Evolutionary conservation across 2,113 vertebrate species (phyloP).

Genomic region (Nibea coibor): DNA sequence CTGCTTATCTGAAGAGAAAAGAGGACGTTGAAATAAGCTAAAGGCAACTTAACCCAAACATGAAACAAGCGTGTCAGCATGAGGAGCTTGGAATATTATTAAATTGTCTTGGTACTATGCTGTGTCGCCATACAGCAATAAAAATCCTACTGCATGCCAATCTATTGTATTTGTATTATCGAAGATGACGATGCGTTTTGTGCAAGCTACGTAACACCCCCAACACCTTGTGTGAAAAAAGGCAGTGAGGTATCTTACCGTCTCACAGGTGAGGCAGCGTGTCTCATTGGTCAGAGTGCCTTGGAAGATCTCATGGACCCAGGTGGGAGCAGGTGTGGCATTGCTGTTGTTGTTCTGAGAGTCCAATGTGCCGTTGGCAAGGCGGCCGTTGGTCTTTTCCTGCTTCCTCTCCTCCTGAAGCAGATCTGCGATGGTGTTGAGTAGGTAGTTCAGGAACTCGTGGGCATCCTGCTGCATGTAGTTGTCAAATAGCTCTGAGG

Average conservation of each 20-base stretch:
- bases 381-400: conserved; percentile 95
- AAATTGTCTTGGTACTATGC: background rate
- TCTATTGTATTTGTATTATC: background rate
- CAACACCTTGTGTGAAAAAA: background rate
- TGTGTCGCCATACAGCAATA: background rate
- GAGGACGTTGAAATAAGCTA: background rate
- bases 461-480: conserved; percentile 99
- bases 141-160: background rate
- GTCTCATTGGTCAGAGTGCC: conserved; percentile 99
- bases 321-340: conserved; percentile 89
- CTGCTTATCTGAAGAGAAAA: conserved; percentile 91
- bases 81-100: background rate
- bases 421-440: conserved; percentile 98
- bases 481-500: conserved; percentile 97
- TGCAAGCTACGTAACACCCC: background rate
- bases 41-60: background rate
- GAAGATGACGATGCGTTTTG: no score
- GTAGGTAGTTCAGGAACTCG: conserved; percentile 97
- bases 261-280: conserved; percentile 98
- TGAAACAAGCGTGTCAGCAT: background rate
- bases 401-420: conserved; percentile 98
- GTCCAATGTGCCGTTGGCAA: conserved; percentile 92
- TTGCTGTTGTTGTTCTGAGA: conserved; percentile 90
- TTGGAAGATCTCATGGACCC: conserved; percentile 99
- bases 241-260: conserved; percentile 79